These are phyloP conservation scores for Cyprinodon tularosa DNA, from an alignment of 2,113 vertebrate species.

Conservation along the genomic window DNA sequence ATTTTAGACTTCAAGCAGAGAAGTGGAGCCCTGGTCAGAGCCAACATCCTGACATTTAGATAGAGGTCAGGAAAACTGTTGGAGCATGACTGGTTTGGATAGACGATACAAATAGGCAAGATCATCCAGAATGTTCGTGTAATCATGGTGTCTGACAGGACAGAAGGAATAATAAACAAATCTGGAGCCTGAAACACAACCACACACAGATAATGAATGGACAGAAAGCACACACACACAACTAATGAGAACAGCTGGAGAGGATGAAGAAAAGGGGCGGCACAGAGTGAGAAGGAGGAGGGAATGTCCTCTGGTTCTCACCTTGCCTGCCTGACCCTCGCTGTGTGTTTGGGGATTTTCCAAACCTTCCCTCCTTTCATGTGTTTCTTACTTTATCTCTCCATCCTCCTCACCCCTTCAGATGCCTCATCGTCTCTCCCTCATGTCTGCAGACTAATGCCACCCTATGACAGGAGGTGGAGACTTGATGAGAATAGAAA, in stretches of 20 bases:
- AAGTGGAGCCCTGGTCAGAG: background rate
- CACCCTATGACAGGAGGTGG: slow-evolving; percentile 19
- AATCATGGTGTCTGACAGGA: background rate
- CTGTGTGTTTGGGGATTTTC: slow-evolving; percentile 79
- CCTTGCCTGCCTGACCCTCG: slow-evolving; percentile 75
- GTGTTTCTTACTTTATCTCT: background rate
- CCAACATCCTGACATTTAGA: slow-evolving; percentile 58
- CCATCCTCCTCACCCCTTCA: background rate
- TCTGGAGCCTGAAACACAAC: slow-evolving; percentile 8
- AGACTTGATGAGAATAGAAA: slow-evolving; percentile 1
- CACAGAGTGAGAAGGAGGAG: slow-evolving; percentile 26
- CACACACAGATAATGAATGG: slow-evolving; percentile 19
- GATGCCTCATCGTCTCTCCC: slow-evolving; percentile 9
- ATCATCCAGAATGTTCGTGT: background rate
- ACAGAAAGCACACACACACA: slow-evolving; percentile 8
- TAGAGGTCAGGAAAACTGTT: slow-evolving; percentile 40
- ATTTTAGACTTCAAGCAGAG: background rate
- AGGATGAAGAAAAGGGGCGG: slow-evolving; percentile 19
- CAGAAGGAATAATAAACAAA: slow-evolving; percentile 21
- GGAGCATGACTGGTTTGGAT: slow-evolving; percentile 38
- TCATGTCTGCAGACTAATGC: slow-evolving; percentile 26
- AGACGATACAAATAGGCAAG: background rate
- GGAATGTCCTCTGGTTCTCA: slow-evolving; percentile 78
- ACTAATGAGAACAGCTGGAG: slow-evolving; percentile 75
- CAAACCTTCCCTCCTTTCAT: slow-evolving; percentile 38